Evolutionary conservation across 2,888 invertebrate species (phyloP).

Genomic region (Crossocerus cetratus): DNA sequence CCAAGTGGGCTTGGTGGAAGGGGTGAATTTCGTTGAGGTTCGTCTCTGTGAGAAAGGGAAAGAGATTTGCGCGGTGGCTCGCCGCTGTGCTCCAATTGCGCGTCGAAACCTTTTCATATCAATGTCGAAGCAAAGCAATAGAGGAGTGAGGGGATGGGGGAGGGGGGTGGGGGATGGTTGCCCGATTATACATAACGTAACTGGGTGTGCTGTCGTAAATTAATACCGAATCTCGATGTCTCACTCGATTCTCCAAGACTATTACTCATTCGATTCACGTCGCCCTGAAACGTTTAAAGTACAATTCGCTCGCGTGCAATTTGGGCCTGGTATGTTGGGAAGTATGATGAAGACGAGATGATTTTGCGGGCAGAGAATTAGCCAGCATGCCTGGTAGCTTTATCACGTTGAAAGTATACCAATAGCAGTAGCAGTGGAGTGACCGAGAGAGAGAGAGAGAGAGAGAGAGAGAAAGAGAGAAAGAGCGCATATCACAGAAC

Average conservation of each 20-base stretch:
- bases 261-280: background rate
- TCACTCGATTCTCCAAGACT: background rate
- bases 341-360: background rate
- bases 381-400: constrained; percentile 43
- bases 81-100: constrained; percentile 5
- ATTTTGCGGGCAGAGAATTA: constrained; percentile 37
- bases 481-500: constrained; percentile 39
- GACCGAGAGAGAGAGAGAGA: too few species aligned
- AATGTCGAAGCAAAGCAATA: background rate
- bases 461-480: too few species aligned
- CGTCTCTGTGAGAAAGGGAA: constrained; percentile 11
- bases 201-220: too few species aligned
- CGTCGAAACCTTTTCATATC: background rate
- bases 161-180: too few species aligned
- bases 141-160: too few species aligned
- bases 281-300: background rate
- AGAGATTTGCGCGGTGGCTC: constrained; percentile 32
- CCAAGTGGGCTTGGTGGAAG: constrained; percentile 60
- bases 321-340: too few species aligned
- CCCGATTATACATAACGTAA: too few species aligned
- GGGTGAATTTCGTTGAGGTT: constrained; percentile 22
- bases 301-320: too few species aligned
- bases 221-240: too few species aligned
- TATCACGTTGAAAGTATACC: constrained; percentile 60
- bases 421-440: constrained; percentile 20